Percentiles rank a stretch among this genome's conserved stretches.
phyloP scores from a whole-genome alignment of 2,113 vertebrate genomes.

The Ptychochromis oligacanthus region DNA sequence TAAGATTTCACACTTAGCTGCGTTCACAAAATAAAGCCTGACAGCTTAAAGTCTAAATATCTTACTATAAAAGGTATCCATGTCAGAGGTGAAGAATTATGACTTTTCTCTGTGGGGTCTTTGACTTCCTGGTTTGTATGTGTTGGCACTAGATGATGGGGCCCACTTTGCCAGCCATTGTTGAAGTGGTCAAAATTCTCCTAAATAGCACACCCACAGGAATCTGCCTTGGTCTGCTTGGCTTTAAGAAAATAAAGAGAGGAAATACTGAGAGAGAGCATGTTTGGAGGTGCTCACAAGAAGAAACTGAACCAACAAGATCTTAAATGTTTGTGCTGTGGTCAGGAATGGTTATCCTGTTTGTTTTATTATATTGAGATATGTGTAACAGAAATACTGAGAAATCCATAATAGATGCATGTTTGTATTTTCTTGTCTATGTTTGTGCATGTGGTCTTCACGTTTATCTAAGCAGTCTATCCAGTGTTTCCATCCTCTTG shows the following conservation, averaged over 20 bases:
- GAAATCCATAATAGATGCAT: not conserved
- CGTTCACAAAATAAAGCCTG: not conserved
- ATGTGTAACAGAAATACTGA: slow-evolving; percentile 9
- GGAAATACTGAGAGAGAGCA: slow-evolving; percentile 28
- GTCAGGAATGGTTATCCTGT: not conserved
- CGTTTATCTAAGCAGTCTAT: not conserved
- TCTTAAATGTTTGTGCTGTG: slow-evolving; percentile 11
- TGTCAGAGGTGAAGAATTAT: slow-evolving; percentile 2
- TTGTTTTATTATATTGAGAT: slow-evolving; percentile 13
- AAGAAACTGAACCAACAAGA: not conserved
- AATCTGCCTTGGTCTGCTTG: slow-evolving; percentile 53
- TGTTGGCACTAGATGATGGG: slow-evolving; percentile 45
- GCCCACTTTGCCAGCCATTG: slow-evolving; percentile 51
- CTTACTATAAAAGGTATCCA: not conserved
- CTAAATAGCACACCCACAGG: slow-evolving; percentile 63
- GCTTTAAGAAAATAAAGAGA: slow-evolving; percentile 56
- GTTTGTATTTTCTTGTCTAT: not conserved
- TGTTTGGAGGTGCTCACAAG: slow-evolving; percentile 22
- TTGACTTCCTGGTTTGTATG: slow-evolving; percentile 49
- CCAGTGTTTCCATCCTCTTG: not conserved
- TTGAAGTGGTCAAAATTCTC: slow-evolving; percentile 45
- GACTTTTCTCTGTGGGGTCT: slow-evolving; percentile 30
- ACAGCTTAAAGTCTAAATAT: slow-evolving; percentile 6
- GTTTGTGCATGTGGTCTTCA: not conserved
- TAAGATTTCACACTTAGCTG: not conserved